Base-by-base conservation (phyloP, 2,888 invertebrate genomes). In the Drosophila pseudotalamancana region DNA sequence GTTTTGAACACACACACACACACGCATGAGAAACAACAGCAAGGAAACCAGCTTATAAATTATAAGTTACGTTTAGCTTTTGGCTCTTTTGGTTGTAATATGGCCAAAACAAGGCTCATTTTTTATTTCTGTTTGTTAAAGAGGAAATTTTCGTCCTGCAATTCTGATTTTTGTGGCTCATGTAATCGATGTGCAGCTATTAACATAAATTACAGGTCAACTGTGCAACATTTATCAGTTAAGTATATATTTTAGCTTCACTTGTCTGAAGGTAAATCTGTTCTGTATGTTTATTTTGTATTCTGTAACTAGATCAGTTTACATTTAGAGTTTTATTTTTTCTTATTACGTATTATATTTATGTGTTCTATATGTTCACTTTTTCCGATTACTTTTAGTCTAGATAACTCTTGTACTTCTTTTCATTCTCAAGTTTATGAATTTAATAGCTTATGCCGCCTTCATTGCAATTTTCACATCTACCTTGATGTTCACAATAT, bases 31-130 rank as follows among this genome's bases (percentile, higher is more conserved):
- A 19, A 42, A 40, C 40, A 46, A 34, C 48, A 59, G 65, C 69
- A 70, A 72, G 80, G 83, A 80, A 86, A 80, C 69, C 79, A 86
- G 80, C 83, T 82, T 79, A 61, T 78, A 84, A 81, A 78, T 74
- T 77, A 74, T 66, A 80, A 83, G 77, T 79, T 75, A 53, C 37
- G 46, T 54, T 9, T 21, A n/a, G n/a, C 2, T 42, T 43, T 48
- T 32, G 25, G 40, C 34, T 60, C 12, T 51, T 32, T 25, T 9
- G 27, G 25, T 42, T 34, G n/a, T 5, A 25, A 42, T 62, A n/a
- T 57, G 46, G 21, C 54, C 35, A 40, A 64, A 45, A 64, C 63
- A 37, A 31, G 25, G 3, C 37, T 39, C n/a, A n/a, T 25, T 48
- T 4, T 32, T 43, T 50, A 34, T 50, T 29, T 43, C n/a, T 43